Evolutionary conservation across 2,888 invertebrate species (phyloP), one percentile per base, ranked within the genome.

Genomic region (Fissipunctia ypsillon): DNA sequence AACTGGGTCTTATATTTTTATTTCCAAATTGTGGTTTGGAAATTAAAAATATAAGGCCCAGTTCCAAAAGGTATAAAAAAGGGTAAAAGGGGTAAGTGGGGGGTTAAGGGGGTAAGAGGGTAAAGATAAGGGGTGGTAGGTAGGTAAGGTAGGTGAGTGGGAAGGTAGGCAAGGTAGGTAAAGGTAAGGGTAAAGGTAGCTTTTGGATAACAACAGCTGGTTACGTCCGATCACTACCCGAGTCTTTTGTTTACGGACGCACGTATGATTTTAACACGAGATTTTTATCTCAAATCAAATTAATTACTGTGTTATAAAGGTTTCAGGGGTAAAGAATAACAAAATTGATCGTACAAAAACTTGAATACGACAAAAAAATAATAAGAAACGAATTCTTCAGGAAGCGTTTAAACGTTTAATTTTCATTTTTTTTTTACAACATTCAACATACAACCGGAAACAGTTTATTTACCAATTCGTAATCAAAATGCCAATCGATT

Each of bases 251-350:
- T 86, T 84, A 67, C 56, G 59, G 48, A 73, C 38, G 41, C 56
- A 76, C 61, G 64, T 72, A 67, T 78, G 61, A 66, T 72, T 72
- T 78, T 74, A 66, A 76, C 76, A 70, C 43, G 1, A 48, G 77
- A 85, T 86, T 31, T 48, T 79, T 80, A 86, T 86, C 81, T 69
- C 31, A 45, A 41, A 71, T 65, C n/a, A 75, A 73, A 80, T 72
- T 77, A 78, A 76, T 80, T 69, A 54, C 52, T 65, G 12, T 76
- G 57, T 69, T 69, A 52, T 80, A 38, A 38, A 9, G 38, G 38
- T 38, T 68, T 70, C 16, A 60, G 67, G n/a, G 28, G 9, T 19
- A 48, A 4, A 35, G 5, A 16, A 72, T 35, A 61, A 65, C 16
- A 16, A 43, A 43, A 43, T 16, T 16, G 4, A 43, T 16, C 43